These are phyloP conservation scores for Ditula angustiorana DNA, from an alignment of 2,888 invertebrate species.

Conservation along the genomic window DNA sequence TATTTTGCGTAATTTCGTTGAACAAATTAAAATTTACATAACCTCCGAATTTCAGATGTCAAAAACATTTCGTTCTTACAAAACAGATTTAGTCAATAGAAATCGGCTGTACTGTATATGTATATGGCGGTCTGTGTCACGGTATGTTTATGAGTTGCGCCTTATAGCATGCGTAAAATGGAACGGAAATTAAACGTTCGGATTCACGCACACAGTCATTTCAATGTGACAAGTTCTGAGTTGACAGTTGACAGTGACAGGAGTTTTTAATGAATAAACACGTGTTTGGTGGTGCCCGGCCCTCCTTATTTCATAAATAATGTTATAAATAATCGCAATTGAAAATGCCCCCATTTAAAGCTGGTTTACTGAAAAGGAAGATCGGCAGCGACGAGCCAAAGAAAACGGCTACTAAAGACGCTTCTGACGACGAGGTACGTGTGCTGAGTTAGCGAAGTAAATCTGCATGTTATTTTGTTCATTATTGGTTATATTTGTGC, in stretches of 20 bases:
- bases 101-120: too few relatives aligned
- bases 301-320: slow-evolving; percentile 19
- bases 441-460: not conserved
- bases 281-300: slow-evolving; percentile 21
- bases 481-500: slow-evolving; percentile 33
- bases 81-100: not conserved
- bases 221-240: too few relatives aligned
- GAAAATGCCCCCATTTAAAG: slow-evolving; percentile 75
- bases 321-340: slow-evolving; percentile 19
- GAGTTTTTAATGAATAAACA: slow-evolving; percentile 23
- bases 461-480: slow-evolving; percentile 29
- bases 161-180: slow-evolving; percentile 1
- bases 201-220: not conserved
- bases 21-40: slow-evolving; percentile 33
- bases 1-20: slow-evolving; percentile 5
- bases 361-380: slow-evolving; percentile 73
- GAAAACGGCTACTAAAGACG: slow-evolving; percentile 41
- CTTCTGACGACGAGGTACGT: slow-evolving; percentile 54
- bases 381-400: slow-evolving; percentile 48
- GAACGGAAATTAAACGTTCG: not conserved
- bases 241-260: slow-evolving; percentile 25
- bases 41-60: slow-evolving; percentile 27
- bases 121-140: too few relatives aligned
- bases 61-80: slow-evolving; percentile 6
- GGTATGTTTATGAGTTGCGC: too few relatives aligned